Base-by-base conservation (phyloP, 2,888 invertebrate species). In the Zaprionus obscuricornis region DNA sequence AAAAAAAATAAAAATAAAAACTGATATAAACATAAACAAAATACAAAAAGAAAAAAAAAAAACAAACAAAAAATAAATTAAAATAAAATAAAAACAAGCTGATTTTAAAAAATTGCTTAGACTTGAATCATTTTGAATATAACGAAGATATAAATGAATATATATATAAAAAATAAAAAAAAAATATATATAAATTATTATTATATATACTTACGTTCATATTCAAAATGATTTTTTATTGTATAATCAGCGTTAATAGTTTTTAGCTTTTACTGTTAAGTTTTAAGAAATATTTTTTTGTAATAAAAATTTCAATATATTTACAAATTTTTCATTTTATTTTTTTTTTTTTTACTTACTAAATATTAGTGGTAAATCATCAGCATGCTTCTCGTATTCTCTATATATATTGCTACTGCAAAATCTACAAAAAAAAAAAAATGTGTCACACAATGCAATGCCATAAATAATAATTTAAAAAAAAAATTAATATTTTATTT, bases 281-380 rank as follows among this genome's bases (percentile, higher is more conserved):
- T 83, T 83, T 85, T 70, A 76, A 81, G 74, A 71, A 69, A 74
- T 74, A 72, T 74, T 77, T n/a, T n/a, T n/a, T 75, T 83, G 63
- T 76, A 82, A 85, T 83, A 85, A 79, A n/a, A 82, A 83, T 83
- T 74, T 78, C 55, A 68, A 78, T 67, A 74, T 74, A 71, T 78
- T 78, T 82, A 82, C 62, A 62, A 70, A 42, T 26, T 49, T 55
- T 68, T 18, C 60, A 43, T 55, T 69, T 63, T 33, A 40, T 26
- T 13, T 33, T 34, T 16, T 4, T 39, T 16, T 47, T 42, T 36
- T 46, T 42, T 58, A 17, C 26, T 26, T 10, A 49, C 33, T 24
- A 24, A 24, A 51, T 51, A 13, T 14, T 26, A 43, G 40, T 36
- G 24, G n/a, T n/a, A n/a, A n/a, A n/a, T n/a, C n/a, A n/a, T n/a